A percentile compares a stretch with the other conserved stretches of the same genome.
Conservation (phyloP, 53 echinoderm and acorn worm species). For the Paracentrotus lividus region DNA sequence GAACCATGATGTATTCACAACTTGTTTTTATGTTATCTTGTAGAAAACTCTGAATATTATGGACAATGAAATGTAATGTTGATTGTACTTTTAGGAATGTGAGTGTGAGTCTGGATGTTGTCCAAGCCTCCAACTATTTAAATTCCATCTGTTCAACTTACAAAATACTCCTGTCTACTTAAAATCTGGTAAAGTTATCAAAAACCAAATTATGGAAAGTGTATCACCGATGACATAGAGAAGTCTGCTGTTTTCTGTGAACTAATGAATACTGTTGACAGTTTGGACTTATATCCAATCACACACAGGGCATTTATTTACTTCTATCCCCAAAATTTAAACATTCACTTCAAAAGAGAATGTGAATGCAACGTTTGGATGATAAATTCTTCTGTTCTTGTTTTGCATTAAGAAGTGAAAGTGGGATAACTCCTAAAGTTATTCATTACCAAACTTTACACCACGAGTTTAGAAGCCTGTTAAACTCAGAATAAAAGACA, state of each 20-base stretch:
- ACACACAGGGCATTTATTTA: neutral
- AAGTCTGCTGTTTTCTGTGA: neutral
- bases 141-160: slow-evolving; percentile 43
- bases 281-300: neutral
- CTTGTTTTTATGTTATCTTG: neutral
- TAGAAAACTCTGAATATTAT: neutral
- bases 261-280: slow-evolving; percentile 5
- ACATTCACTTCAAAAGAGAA: too few relatives aligned
- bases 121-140: slow-evolving; percentile 25
- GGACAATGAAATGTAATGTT: neutral
- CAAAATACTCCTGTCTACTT: slow-evolving; percentile 14
- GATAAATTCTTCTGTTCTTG: too few relatives aligned
- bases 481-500: too few relatives aligned
- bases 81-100: slow-evolving; percentile 38
- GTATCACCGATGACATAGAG: neutral
- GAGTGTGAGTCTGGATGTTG: slow-evolving; percentile 18
- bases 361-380: too few relatives aligned
- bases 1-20: neutral
- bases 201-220: neutral
- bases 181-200: slow-evolving; percentile 51
- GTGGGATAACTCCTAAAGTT: too few relatives aligned
- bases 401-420: too few relatives aligned
- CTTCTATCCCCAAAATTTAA: too few relatives aligned
- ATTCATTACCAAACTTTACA: too few relatives aligned
- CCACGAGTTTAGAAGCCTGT: too few relatives aligned